Percentiles rank a stretch among this genome's conserved stretches.
These are phyloP conservation scores for Drosophila novamexicana DNA, from an alignment of 1,140 invertebrate species.

Conservation along the genomic window DNA sequence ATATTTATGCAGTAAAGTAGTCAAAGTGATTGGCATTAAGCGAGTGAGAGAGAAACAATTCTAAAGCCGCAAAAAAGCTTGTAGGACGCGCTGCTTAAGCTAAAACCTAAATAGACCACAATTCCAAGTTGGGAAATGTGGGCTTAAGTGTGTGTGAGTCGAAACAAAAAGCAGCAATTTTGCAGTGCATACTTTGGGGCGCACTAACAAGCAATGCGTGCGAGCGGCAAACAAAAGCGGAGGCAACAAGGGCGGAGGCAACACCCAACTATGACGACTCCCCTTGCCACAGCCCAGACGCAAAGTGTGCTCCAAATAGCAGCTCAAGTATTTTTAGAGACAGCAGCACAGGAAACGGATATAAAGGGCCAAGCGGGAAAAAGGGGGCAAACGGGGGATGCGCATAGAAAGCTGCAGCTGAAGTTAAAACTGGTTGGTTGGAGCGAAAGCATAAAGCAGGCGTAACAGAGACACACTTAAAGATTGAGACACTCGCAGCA, in stretches of 20 bases:
- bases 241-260: conserved; percentile 38
- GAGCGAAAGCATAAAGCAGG: conserved; percentile 46
- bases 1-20: conserved; percentile 19
- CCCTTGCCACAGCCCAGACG: conserved; percentile 9
- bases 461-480: conserved; percentile 40
- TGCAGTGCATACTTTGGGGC: conserved; percentile 56
- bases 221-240: conserved; percentile 61
- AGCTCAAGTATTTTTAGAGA: conserved; percentile 70
- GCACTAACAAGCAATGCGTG: conserved; percentile 71
- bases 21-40: conserved; percentile 18
- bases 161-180: conserved; percentile 61
- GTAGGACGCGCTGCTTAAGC: conserved; percentile 22
- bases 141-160: conserved; percentile 24
- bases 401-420: conserved; percentile 52
- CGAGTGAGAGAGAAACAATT: conserved; percentile 4
- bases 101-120: conserved; percentile 21
- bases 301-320: conserved; percentile 60
- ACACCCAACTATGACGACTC: conserved; percentile 40
- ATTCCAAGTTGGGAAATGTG: conserved; percentile 4
- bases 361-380: conserved; percentile 19
- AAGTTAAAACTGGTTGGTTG: conserved; percentile 26
- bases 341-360: conserved; percentile 59
- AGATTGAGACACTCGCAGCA: conserved; percentile 59
- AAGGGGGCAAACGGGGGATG: not conserved
- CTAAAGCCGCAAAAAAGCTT: not conserved